Evolutionary conservation across 2,113 vertebrate genomes (phyloP).

Genomic region (Paramormyrops kingsleyae): DNA sequence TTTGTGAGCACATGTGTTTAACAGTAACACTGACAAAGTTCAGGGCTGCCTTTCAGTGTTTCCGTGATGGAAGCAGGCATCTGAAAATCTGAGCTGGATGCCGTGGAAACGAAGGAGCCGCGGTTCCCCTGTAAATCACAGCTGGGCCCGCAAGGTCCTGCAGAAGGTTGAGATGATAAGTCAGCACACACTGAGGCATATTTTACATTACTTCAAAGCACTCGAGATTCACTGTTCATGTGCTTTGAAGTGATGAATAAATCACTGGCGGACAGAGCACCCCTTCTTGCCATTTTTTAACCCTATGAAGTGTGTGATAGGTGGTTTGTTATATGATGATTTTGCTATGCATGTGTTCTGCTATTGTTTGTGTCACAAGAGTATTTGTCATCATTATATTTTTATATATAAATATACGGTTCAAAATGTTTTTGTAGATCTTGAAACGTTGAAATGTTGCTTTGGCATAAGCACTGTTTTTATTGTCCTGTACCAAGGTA

Average conservation of each 20-base stretch:
- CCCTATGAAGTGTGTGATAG: neutral
- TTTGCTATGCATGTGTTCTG: neutral
- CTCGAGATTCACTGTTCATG: neutral
- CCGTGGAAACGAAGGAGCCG: conserved; percentile 7
- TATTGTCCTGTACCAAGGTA: neutral
- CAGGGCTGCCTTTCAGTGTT: neutral
- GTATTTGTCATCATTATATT: neutral
- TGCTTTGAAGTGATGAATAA: conserved; percentile 11
- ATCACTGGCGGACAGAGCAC: neutral
- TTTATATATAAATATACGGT: neutral
- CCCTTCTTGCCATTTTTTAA: neutral
- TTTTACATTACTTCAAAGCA: conserved; percentile 5
- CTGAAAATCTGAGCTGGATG: conserved; percentile 10
- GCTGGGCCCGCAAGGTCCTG: conserved; percentile 34
- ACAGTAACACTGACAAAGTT: neutral
- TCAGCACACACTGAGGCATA: neutral
- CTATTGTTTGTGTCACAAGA: neutral
- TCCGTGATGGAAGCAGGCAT: neutral
- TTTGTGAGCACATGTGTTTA: neutral
- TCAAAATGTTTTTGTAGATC: neutral
- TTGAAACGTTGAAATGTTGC: neutral
- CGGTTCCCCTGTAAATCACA: conserved; percentile 31
- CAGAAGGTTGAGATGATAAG: conserved; percentile 23
- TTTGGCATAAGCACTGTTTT: neutral
- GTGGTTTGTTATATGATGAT: neutral